Evolutionary conservation across 2,113 vertebrate species (phyloP).

Genomic region (Dermatemys mawii): DNA sequence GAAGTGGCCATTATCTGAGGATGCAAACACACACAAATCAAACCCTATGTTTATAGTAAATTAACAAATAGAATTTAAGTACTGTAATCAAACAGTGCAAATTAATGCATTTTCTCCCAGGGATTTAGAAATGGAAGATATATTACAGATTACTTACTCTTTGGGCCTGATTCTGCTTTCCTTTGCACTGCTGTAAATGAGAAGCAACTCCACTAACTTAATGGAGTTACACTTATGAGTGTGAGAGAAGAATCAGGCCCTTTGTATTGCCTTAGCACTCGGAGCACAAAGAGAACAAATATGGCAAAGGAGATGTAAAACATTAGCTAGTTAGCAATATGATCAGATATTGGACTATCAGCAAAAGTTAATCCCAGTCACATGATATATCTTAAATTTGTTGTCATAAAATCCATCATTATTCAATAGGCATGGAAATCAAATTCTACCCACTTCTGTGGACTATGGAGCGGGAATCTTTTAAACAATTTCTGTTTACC

Average conservation of each 20-base stretch:
- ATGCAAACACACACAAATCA: accelerated
- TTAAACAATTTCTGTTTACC: constrained; percentile 51
- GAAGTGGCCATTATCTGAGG: not conserved
- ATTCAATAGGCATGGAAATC: constrained; percentile 66
- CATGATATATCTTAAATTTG: constrained; percentile 49
- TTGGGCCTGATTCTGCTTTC: not conserved
- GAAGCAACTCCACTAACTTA: not conserved
- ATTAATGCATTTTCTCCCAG: not conserved
- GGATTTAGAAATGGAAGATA: constrained; percentile 18
- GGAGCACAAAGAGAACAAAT: not conserved
- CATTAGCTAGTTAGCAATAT: not conserved
- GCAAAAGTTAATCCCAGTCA: constrained; percentile 55
- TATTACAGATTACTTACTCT: not conserved
- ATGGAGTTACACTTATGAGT: not conserved
- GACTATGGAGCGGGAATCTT: constrained; percentile 45
- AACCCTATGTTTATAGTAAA: not conserved
- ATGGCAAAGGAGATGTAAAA: not conserved
- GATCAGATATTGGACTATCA: constrained; percentile 56
- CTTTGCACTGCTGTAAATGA: not conserved
- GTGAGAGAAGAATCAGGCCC: not conserved
- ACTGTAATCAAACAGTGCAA: not conserved
- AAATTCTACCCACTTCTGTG: constrained; percentile 50
- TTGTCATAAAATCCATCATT: constrained; percentile 74
- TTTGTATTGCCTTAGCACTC: not conserved
- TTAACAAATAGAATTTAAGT: not conserved